Evolutionary conservation across 2,113 vertebrate species (phyloP), one percentile per base, ranked within the genome.

Genomic region (Vulpes vulpes): DNA sequence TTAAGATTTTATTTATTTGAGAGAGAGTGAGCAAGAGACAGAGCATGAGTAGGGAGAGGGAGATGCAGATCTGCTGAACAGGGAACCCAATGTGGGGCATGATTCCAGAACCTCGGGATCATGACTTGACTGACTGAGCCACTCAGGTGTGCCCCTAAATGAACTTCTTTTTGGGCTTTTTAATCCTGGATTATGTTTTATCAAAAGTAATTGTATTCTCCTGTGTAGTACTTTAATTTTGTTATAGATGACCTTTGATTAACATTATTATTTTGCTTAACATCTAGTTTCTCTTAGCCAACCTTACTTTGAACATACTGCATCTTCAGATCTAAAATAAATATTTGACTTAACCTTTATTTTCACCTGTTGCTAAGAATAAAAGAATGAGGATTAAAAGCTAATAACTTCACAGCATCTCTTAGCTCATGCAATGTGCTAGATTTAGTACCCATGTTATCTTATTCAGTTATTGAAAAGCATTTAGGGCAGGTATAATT

Each of bases 261-360:
- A 82, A 15, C 27, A 11, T 80, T 97, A 19, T 65, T 95, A 76
- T 49, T 96, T 96, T 95, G 30, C 55, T 23, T 96, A 89, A 86
- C 17, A 55, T 81, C 35, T 86, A 64, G 8, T 89, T 96, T 95
- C 53, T 86, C 59, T 96, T 71, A 96, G 59, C 30, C 30, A 88
- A 27, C 32, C 35, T 11, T 78, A 59, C 11, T 82, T 91, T 95
- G 92, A 93, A 49, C 4, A 32, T 51, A 53, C 57, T 53, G 12
- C 6, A 80, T 88, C 84, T 91, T 49, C 71, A 91, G 27, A 67
- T 83, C 71, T 92, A 76, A 98, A 88, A 64, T 84, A 96, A 97
- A 43, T 95, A 95, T 86, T 95, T 92, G 22, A 35, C 51, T 76
- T 95, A 71, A 17, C 2, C 3, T 87, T 87, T 95, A 87, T 53